These are phyloP conservation scores for Misgurnus anguillicaudatus DNA, from an alignment of 2,113 vertebrate species.

Conservation along the genomic window DNA sequence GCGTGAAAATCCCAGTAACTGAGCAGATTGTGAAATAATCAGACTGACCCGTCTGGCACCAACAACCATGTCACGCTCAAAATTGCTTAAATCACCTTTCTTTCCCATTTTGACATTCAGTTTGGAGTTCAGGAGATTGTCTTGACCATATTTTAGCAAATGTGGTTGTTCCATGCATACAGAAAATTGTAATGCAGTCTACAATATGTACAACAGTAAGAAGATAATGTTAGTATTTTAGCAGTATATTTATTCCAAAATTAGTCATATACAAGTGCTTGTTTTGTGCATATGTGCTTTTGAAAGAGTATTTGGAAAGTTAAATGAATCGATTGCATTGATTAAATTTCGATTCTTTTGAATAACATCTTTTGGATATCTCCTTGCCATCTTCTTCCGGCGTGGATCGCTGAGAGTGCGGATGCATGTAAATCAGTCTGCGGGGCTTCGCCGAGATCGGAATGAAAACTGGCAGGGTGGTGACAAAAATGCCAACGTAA, in stretches of 20 bases:
- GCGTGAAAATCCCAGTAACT: too few relatives aligned
- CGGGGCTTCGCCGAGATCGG: conserved; percentile 16
- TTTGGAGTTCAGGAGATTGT: too few relatives aligned
- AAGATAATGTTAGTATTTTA: conserved; percentile 5
- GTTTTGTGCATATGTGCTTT: neutral
- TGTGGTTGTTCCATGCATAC: neutral
- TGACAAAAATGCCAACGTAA: conserved; percentile 42
- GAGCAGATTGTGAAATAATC: too few relatives aligned
- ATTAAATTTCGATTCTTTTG: conserved; percentile 48
- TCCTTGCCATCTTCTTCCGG: neutral
- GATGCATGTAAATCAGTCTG: conserved; percentile 46
- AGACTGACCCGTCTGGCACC: too few relatives aligned
- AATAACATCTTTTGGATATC: conserved; percentile 37
- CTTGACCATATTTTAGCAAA: too few relatives aligned
- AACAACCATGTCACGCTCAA: too few relatives aligned
- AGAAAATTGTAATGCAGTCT: neutral
- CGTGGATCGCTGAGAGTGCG: neutral
- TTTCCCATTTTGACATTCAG: too few relatives aligned
- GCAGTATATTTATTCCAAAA: neutral
- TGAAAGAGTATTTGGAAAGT: conserved; percentile 26
- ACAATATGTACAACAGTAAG: too few relatives aligned
- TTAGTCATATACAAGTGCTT: conserved; percentile 6
- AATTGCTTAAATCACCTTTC: too few relatives aligned
- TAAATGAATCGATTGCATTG: conserved; percentile 48
- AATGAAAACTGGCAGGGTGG: conserved; percentile 43